These are phyloP conservation scores for Bombycilla garrulus DNA, from an alignment of 2,113 vertebrate species.

Conservation along the genomic window DNA sequence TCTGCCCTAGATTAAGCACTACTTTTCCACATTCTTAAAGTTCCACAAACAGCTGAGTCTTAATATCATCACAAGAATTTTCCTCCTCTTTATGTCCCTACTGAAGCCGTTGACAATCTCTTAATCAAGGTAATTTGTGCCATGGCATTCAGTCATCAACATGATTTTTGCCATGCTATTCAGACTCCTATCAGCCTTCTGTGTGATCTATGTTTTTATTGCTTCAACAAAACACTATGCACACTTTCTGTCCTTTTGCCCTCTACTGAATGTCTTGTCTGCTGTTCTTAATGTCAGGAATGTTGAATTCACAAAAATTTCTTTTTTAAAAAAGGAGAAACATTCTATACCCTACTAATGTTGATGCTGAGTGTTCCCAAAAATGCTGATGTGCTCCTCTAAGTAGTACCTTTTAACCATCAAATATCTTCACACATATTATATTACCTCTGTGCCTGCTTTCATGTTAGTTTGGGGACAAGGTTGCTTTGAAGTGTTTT, in stretches of 20 bases:
- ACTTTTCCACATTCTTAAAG: not conserved
- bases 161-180: fast-evolving
- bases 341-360: not conserved
- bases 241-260: not conserved
- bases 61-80: not conserved
- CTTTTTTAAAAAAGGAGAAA: not conserved
- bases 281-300: not conserved
- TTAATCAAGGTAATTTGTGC: not conserved
- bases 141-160: not conserved
- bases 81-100: not conserved
- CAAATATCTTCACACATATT: not conserved
- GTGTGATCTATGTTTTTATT: not conserved
- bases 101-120: not conserved
- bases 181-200: not conserved
- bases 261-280: not conserved
- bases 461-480: not conserved
- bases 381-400: not conserved
- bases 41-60: not conserved
- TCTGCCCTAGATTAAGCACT: not conserved
- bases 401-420: not conserved
- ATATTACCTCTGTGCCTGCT: not conserved
- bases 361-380: not conserved
- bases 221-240: not conserved
- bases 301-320: not conserved
- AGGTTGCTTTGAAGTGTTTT: not conserved